phyloP scores from a whole-genome alignment of 2,797 vertebrate species.

The Parauchenoglanis punctatus region DNA sequence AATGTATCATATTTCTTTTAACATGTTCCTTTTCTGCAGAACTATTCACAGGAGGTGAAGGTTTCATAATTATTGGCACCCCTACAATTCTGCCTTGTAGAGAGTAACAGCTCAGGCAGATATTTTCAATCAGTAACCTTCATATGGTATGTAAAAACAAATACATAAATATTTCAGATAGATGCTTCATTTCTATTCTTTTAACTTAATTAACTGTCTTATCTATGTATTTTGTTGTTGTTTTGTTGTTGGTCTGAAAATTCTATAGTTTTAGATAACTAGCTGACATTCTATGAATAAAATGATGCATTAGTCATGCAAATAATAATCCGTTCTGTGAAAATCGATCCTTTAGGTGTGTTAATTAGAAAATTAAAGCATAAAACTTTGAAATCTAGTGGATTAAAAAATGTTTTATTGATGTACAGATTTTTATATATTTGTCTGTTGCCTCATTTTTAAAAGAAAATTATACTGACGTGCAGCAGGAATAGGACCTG shows the following conservation, averaged over 20 bases:
- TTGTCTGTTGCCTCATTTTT: not conserved
- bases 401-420: not conserved
- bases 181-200: not conserved
- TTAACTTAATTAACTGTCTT: not conserved
- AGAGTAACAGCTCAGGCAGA: not conserved
- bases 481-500: not conserved
- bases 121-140: not conserved
- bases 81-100: not conserved
- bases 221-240: not conserved
- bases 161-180: not conserved
- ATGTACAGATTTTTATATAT: not conserved
- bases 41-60: not conserved
- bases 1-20: not conserved
- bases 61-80: constrained; percentile 1
- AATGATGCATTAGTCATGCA: not conserved
- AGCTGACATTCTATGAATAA: not conserved
- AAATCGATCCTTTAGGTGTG: not conserved
- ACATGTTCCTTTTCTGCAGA: not conserved
- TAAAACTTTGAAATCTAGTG: not conserved
- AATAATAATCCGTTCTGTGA: not conserved
- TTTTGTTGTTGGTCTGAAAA: too few relatives aligned
- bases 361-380: not conserved
- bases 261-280: not conserved
- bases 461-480: not conserved
- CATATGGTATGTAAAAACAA: not conserved